phyloP scores from a whole-genome alignment of 1,140 invertebrate genomes.

The Camponotus floridanus region DNA sequence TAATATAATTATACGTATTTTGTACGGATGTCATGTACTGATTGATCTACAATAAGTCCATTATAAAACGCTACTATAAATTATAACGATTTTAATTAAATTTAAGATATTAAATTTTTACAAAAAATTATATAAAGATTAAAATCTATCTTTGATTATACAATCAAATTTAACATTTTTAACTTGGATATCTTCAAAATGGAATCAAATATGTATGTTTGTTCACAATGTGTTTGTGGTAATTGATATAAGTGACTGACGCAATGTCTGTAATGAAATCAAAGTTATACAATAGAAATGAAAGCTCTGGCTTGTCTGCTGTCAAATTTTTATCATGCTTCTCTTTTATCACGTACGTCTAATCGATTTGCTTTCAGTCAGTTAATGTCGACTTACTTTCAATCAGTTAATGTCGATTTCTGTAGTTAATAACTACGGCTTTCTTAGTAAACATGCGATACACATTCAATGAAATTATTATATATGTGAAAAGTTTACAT shows the following conservation, averaged over 20 bases:
- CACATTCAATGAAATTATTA: background rate
- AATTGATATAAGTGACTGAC: background rate
- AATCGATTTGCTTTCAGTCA: conserved; percentile 2
- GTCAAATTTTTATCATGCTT: background rate
- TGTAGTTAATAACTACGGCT: background rate
- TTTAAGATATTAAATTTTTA: background rate
- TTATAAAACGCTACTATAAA: background rate
- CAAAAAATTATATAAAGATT: background rate
- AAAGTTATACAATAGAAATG: background rate
- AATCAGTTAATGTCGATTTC: too few species aligned
- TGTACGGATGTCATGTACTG: background rate
- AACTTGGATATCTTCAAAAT: background rate
- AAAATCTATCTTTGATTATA: background rate
- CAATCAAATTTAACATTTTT: background rate
- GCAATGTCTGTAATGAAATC: background rate
- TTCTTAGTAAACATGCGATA: background rate
- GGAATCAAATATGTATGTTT: too few species aligned
- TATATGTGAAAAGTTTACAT: background rate
- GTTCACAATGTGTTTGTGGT: background rate
- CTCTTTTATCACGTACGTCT: background rate
- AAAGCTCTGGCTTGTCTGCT: background rate
- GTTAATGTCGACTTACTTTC: too few species aligned
- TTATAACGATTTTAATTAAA: background rate
- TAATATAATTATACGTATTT: background rate
- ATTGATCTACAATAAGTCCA: background rate